Conservation (phyloP, 2,888 invertebrate genomes). For the Sepiola atlantica region DNA sequence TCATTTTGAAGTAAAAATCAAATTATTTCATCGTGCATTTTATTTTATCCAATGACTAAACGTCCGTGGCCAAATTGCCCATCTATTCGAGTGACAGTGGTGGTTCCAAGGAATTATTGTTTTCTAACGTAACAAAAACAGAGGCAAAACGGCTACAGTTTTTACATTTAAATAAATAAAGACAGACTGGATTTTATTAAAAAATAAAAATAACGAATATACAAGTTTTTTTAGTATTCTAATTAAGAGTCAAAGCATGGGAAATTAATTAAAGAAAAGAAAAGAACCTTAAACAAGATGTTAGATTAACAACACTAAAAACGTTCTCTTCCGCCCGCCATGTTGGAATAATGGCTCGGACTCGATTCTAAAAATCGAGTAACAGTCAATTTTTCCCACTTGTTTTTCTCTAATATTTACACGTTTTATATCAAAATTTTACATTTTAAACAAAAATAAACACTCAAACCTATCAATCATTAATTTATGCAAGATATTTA, state of each 20-base stretch:
- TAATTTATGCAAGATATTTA: neutral
- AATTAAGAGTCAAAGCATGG: neutral
- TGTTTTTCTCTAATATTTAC: neutral
- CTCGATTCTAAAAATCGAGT: neutral
- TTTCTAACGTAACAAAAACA: neutral
- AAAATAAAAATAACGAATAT: neutral
- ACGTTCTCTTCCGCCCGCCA: conserved; percentile 51
- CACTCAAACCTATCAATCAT: neutral
- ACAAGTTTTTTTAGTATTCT: neutral
- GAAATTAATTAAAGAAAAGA: neutral
- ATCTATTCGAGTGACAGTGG: neutral
- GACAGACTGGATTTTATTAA: neutral
- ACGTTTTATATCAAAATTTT: neutral
- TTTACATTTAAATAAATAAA: neutral
- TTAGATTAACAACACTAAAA: neutral
- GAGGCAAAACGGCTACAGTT: neutral
- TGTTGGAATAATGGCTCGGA: conserved; percentile 41
- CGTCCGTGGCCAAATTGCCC: no score
- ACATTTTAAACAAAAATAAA: neutral
- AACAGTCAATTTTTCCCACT: neutral
- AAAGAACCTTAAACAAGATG: neutral
- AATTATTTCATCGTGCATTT: no score
- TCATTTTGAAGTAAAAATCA: no score
- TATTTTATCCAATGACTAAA: no score
- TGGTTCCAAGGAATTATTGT: neutral